Base-by-base conservation (phyloP, 2,888 invertebrate genomes). In the Agrotis segetum region DNA sequence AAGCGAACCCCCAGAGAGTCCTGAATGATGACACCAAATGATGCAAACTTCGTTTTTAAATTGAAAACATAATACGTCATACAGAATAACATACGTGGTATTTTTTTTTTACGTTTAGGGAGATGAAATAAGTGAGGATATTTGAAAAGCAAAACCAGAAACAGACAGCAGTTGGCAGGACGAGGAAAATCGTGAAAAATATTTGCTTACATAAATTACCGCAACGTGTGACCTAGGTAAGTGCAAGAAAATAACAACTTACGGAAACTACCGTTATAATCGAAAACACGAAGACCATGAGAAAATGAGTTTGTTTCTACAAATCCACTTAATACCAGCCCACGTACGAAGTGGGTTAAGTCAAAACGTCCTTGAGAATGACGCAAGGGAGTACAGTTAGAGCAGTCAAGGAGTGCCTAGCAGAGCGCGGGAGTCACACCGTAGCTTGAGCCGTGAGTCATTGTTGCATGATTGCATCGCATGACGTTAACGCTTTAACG, bases 401-500 rank as follows among this genome's bases (percentile, higher is more conserved):
- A 74, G 68, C 63, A 55, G 74, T 75, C 64, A 67, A 73, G 74
- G 74, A 80, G 82, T 73, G 73, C 74, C 79, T 70, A 78, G 80
- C 68, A 78, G 77, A 77, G 76, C 67, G 79, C 58, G 78, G 78
- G 77, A 63, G 80, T 80, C 76, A 55, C 61, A 55, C 58, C 59
- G 76, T 66, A 71, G 82, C 77, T 77, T 85, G 87, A 83, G 65
- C 85, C 83, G 88, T 90, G 88, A 89, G 65, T 89, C 88, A 89
- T 90, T 90, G 88, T 90, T 87, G 87, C 87, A 88, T 88, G 90
- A 90, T 91, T 86, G 87, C 86, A 87, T 87, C 88, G 87, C 87
- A 90, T 93, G 91, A 90, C 92, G 90, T 85, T 85, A 83, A 83
- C 78, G 87, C 85, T 88, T 91, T 95, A 95, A 95, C 94, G 95